A percentile compares a stretch with the other conserved stretches of the same genome.
Conservation (phyloP, 2,113 vertebrate genomes). For the Ailuropoda melanoleuca region DNA sequence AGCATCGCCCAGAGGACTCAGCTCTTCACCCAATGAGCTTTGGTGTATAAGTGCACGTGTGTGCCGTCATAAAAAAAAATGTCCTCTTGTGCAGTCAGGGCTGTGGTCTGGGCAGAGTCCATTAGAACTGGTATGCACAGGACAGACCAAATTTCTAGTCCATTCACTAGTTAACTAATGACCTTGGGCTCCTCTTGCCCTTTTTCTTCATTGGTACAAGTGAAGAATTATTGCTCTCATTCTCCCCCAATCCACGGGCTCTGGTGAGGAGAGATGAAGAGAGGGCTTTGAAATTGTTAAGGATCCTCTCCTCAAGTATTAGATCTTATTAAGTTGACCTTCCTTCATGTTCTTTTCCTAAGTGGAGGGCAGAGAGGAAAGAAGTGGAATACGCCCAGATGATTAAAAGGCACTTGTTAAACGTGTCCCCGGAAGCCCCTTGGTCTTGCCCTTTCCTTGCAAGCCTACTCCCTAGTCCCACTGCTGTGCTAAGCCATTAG, state of each 20-base stretch:
- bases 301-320: background rate
- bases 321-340: background rate
- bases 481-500: accelerated
- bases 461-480: background rate
- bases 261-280: background rate
- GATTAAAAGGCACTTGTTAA: background rate
- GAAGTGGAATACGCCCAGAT: background rate
- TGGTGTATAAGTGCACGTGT: background rate
- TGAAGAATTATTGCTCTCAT: background rate
- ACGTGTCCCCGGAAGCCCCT: background rate
- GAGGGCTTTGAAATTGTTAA: background rate
- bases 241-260: background rate
- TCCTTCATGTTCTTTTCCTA: background rate
- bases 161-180: background rate
- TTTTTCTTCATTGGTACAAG: background rate
- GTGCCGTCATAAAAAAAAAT: background rate
- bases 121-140: background rate
- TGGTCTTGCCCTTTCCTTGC: background rate
- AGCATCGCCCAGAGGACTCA: background rate
- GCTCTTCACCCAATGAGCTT: background rate
- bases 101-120: background rate
- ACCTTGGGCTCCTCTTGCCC: background rate
- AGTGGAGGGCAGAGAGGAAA: background rate
- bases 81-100: background rate
- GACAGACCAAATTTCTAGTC: background rate